Evolutionary conservation across 2,888 invertebrate genomes (phyloP).

Genomic region (Meta bourneti): DNA sequence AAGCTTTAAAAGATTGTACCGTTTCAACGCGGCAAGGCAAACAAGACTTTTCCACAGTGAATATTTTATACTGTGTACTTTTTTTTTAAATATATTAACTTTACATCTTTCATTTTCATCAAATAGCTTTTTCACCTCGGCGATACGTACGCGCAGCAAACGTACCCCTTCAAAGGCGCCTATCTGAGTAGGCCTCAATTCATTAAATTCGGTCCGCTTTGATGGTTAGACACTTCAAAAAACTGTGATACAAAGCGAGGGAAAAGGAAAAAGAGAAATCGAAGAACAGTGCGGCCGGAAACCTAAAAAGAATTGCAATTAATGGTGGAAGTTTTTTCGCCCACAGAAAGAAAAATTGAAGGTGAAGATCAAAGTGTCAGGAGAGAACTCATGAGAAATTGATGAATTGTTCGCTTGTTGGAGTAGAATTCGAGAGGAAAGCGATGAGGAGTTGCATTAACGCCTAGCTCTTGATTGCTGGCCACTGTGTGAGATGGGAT

Average conservation of each 20-base stretch:
- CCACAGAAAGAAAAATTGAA: constrained; percentile 50
- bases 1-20: too few relatives aligned
- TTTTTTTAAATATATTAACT: too few relatives aligned
- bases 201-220: constrained; percentile 9
- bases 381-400: constrained; percentile 49
- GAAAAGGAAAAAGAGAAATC: not conserved
- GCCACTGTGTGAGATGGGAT: not conserved
- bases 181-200: not conserved
- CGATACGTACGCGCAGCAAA: too few relatives aligned
- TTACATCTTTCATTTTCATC: too few relatives aligned
- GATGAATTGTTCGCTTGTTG: constrained; percentile 46
- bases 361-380: constrained; percentile 62
- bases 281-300: not conserved
- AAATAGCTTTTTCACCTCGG: too few relatives aligned
- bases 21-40: too few relatives aligned
- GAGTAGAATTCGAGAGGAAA: not conserved
- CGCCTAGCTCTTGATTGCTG: not conserved
- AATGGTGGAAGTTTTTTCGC: constrained; percentile 54
- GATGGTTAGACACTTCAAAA: not conserved
- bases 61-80: too few relatives aligned
- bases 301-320: constrained; percentile 57
- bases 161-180: too few relatives aligned
- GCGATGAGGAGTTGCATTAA: not conserved
- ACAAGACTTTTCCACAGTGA: too few relatives aligned
- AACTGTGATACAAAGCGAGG: constrained; percentile 2